Base-by-base conservation (phyloP, 2,888 invertebrate species). In the Drosophila rubida region DNA sequence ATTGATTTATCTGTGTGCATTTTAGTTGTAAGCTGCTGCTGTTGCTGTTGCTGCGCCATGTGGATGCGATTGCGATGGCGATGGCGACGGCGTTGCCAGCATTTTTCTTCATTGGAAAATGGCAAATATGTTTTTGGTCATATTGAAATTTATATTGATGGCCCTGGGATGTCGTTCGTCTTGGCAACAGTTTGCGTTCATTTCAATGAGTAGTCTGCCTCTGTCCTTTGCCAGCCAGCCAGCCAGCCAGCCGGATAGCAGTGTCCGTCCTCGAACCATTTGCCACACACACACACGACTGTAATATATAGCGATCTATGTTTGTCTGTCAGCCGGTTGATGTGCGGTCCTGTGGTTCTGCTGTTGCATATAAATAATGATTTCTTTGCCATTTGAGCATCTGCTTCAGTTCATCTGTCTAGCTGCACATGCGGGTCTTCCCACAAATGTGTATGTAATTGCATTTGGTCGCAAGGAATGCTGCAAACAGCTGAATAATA, bases 111-210 rank as follows among this genome's bases (percentile, higher is more conserved):
- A 65, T 78, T 71, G 44, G 58, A 37, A 49, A 63, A 62, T 67
- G 62, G 51, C 57, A 78, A 78, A 76, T 76, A 82, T 67, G 62
- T 77, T 82, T 71, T 82, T 80, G 74, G 69, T 80, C 69, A 71
- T 68, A 86, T 72, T 76, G 74, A 75, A 86, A 82, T 82, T 72
- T 86, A 86, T 82, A 86, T 82, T 82, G 83, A 82, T 82, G 83
- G 66, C 64, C 66, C 61, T 64, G 50, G 41, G 32, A 61, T 64
- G 69, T 68, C 70, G 67, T 75, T 50, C 58, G 68, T 78, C 78
- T 67, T 78, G 82, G 69, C 78, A 78, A 78, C 81, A 78, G 85
- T 81, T 82, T 85, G 76, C 79, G 74, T 82, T 85, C 59, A 85
- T 84, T 81, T 70, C 50, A 51, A 66, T 45, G 48, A 53, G 44